phyloP scores from a whole-genome alignment of 2,797 vertebrate species.

The Pyrrhura leucotis region DNA sequence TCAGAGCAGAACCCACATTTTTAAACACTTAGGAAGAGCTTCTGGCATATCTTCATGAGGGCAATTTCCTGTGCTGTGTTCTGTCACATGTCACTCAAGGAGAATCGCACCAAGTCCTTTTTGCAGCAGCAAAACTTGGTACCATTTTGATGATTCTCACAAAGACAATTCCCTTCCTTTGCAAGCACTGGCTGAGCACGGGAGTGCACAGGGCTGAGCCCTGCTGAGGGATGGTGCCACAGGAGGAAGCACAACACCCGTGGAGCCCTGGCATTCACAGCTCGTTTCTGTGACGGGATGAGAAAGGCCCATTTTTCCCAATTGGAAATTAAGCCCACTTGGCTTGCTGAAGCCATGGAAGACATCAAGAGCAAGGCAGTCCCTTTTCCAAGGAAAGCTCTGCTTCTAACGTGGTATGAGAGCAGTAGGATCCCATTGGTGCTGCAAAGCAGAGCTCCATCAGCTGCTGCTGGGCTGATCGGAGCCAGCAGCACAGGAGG shows the following conservation, averaged over 20 bases:
- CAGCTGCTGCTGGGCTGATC: not conserved
- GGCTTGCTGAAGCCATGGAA: not conserved
- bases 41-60: fast-evolving
- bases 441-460: not conserved
- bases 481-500: not conserved
- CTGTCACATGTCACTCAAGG: fast-evolving
- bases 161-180: not conserved
- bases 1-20: not conserved
- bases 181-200: fast-evolving
- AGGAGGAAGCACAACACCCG: not conserved
- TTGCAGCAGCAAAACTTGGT: not conserved
- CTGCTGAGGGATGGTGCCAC: fast-evolving
- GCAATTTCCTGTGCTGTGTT: not conserved
- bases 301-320: not conserved
- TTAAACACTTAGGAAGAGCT: not conserved
- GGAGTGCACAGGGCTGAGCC: fast-evolving
- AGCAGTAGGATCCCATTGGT: slow-evolving; percentile 26
- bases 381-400: slow-evolving; percentile 47
- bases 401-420: not conserved
- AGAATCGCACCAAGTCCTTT: not conserved
- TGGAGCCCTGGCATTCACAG: not conserved
- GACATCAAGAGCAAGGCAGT: slow-evolving; percentile 11
- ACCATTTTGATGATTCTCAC: not conserved
- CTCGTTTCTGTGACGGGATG: not conserved
- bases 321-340: not conserved